Base-by-base conservation (phyloP, 1,140 invertebrate genomes). In the Bactericera cockerelli region DNA sequence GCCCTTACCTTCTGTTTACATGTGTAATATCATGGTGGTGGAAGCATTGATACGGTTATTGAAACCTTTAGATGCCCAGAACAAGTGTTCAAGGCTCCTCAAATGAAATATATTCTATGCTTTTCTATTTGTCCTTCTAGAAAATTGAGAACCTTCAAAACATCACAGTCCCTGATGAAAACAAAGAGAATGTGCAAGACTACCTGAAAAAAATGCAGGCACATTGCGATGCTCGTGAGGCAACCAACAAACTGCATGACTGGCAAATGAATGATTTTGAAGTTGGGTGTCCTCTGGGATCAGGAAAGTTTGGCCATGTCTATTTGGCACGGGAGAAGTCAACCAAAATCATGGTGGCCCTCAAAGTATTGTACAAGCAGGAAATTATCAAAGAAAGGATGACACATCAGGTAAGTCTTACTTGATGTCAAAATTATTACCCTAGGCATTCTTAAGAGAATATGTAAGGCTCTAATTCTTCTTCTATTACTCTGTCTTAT, bases 221-320 rank as follows among this genome's bases (percentile, higher is more conserved):
- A 22, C 42, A 49, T n/a, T 49, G 19, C 22, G n/a, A 49, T 22
- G 22, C n/a, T 19, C 42, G 42, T 16, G 42, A 22, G 22, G 42
- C 42, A 16, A 4, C 28, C 4, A 49, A 22, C 42, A 49, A 49
- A 49, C 8, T n/a, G 19, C 82, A 84, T 63, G 71, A 79, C 62
- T 90, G 86, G 86, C 76, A 70, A 6, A 68, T 87, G 1, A 71
- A 80, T 56, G 85, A 93, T 71, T 95, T 95, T 74, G 87, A 94
- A 63, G 74, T 95, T 62, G 92, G 91, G 2, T 77, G 79, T 62
- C 81, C 83, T 6, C 68, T 95, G 28, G 91, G 92, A 0, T 78
- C 84, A 70, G 92, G 92, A 11, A 94, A 93, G 74, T 95, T 95
- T 72, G 91, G 92, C 1, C 79, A 89, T 66, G 92, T 95, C 6